Evolutionary conservation across 2,888 invertebrate species (phyloP).

Genomic region (Dynastes tityus): DNA sequence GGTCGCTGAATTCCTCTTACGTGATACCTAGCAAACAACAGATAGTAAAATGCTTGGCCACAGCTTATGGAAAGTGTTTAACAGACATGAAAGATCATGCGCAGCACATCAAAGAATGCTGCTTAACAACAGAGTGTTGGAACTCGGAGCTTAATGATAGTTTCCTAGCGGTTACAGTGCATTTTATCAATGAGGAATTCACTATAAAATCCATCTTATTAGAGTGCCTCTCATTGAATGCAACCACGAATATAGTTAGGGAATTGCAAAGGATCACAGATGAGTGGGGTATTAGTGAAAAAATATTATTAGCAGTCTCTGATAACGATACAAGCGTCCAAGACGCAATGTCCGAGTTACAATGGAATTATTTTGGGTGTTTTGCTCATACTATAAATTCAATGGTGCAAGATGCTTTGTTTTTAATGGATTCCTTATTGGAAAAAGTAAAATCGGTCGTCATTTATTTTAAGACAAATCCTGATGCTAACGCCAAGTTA

Average conservation of each 20-base stretch:
- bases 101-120: constrained; percentile 52
- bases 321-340: constrained; percentile 28
- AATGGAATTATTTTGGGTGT: constrained; percentile 44
- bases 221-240: constrained; percentile 56
- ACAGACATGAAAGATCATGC: constrained; percentile 47
- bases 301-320: constrained; percentile 58
- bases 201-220: constrained; percentile 57
- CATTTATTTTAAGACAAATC: constrained; percentile 27
- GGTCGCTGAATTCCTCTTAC: constrained; percentile 22
- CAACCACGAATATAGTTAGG: constrained; percentile 57
- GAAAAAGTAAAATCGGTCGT: constrained; percentile 36
- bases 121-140: constrained; percentile 62
- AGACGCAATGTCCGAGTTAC: constrained; percentile 17
- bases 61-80: constrained; percentile 32
- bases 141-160: constrained; percentile 60
- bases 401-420: constrained; percentile 32
- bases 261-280: constrained; percentile 55
- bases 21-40: constrained; percentile 27
- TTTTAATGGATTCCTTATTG: neutral
- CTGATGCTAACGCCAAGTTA: constrained; percentile 24
- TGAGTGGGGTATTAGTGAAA: constrained; percentile 59
- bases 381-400: constrained; percentile 42
- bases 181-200: constrained; percentile 59
- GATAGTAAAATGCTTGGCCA: constrained; percentile 5
- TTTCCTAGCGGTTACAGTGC: constrained; percentile 59